Percentiles rank a stretch among this genome's conserved stretches.
Conservation (phyloP, 2,888 invertebrate genomes). For the Andrena chrysosceles region DNA sequence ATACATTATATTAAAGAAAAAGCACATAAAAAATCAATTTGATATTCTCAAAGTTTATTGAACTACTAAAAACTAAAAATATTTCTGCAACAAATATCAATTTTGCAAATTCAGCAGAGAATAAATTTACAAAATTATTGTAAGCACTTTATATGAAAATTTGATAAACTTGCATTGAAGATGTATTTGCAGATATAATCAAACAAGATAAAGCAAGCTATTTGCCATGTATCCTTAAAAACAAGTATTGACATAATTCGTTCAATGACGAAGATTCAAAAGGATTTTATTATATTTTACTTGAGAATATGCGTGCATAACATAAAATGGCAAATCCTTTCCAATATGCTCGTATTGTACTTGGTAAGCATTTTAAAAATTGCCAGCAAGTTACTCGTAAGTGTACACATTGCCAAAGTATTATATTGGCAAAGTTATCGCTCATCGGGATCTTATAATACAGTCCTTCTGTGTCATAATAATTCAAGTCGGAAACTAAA, state of each 20-base stretch:
- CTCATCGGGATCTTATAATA: constrained; percentile 68
- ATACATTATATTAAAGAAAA: background rate
- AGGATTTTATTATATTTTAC: constrained; percentile 46
- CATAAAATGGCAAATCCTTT: constrained; percentile 50
- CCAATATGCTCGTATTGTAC: constrained; percentile 53
- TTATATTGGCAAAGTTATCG: constrained; percentile 54
- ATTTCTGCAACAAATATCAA: background rate
- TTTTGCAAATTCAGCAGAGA: background rate
- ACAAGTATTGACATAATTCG: constrained; percentile 1
- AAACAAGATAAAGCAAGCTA: constrained; percentile 28
- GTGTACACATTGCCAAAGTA: constrained; percentile 62
- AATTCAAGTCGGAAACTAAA: constrained; percentile 82
- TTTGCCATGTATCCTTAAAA: background rate
- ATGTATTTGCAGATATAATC: constrained; percentile 15
- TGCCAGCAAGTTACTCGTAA: constrained; percentile 75
- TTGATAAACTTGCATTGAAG: constrained; percentile 11
- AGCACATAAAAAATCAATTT: background rate
- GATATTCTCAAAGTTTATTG: background rate
- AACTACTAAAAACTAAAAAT: background rate
- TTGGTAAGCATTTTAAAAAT: constrained; percentile 68
- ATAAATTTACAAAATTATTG: constrained; percentile 31
- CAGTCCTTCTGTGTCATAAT: constrained; percentile 79
- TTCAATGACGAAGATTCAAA: constrained; percentile 23
- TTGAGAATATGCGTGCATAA: constrained; percentile 49
- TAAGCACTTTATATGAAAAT: constrained; percentile 18